A percentile compares a stretch with the other conserved stretches of the same genome.
Conservation (phyloP, 2,888 invertebrate species). For the Drosophila subsilvestris region DNA sequence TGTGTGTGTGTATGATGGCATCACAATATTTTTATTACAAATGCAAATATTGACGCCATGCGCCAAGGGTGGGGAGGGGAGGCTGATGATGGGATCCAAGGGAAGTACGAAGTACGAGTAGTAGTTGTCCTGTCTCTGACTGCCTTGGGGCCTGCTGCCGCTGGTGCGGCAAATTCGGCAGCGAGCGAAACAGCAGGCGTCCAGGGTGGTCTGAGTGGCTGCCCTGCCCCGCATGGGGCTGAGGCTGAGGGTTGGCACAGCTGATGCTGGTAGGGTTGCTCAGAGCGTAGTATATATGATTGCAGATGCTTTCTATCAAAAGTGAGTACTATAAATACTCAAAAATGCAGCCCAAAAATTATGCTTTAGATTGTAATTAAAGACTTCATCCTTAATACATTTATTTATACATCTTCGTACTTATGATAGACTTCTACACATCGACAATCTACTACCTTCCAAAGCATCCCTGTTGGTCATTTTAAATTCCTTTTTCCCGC, state of each 20-base stretch:
- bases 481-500: slow-evolving; percentile 53
- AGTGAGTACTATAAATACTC: background rate
- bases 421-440: background rate
- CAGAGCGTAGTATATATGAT: background rate
- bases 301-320: background rate
- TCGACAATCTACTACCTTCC: slow-evolving; percentile 42
- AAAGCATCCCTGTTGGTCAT: slow-evolving; percentile 51
- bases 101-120: background rate
- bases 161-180: slow-evolving; percentile 46
- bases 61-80: slow-evolving; percentile 15
- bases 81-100: slow-evolving; percentile 3
- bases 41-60: slow-evolving; percentile 78
- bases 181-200: background rate
- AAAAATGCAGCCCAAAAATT: background rate
- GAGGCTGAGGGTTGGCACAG: background rate
- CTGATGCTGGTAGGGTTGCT: slow-evolving; percentile 11
- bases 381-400: background rate
- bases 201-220: slow-evolving; percentile 1
- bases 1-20: slow-evolving; percentile 44
- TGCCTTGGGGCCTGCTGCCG: slow-evolving; percentile 40
- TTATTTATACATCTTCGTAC: background rate
- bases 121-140: slow-evolving; percentile 27
- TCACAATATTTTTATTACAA: slow-evolving; percentile 81
- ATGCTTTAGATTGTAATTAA: background rate
- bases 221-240: background rate